These are phyloP conservation scores for Chelidonichthys spinosus DNA, from an alignment of 2,797 vertebrate species.

Conservation along the genomic window DNA sequence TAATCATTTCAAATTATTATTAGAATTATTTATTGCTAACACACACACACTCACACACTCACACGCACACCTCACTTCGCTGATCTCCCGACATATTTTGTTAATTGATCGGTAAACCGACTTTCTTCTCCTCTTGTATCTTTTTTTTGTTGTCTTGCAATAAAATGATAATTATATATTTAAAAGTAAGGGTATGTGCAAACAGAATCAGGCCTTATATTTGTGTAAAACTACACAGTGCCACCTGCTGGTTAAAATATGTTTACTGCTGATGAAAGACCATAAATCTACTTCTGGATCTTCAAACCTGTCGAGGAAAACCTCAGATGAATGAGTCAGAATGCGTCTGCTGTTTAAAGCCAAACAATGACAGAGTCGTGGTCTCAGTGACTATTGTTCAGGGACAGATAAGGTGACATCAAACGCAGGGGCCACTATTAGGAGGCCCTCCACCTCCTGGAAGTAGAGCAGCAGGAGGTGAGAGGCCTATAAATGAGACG, in stretches of 20 bases:
- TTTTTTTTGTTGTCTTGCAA: too few species aligned
- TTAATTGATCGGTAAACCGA: too few species aligned
- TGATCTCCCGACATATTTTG: too few species aligned
- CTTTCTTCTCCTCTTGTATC: too few species aligned
- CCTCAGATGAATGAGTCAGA: neutral
- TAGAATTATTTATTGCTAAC: too few species aligned
- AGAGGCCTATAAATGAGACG: constrained; percentile 30
- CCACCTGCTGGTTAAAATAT: neutral
- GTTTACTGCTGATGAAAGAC: neutral
- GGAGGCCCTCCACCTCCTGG: neutral
- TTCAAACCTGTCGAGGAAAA: neutral
- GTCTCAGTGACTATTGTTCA: constrained; percentile 26
- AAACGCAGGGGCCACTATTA: constrained; percentile 10
- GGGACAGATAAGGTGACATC: constrained; percentile 49
- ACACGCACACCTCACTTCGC: too few species aligned
- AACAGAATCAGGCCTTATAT: too few species aligned
- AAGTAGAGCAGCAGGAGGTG: constrained; percentile 11
- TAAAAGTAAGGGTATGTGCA: too few species aligned
- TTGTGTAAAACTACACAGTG: neutral
- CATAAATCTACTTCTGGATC: neutral
- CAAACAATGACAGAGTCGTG: constrained; percentile 1
- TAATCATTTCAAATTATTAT: too few species aligned
- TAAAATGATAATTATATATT: too few species aligned
- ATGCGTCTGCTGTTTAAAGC: neutral
- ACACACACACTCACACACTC: too few species aligned